Conservation (phyloP, 1,140 invertebrate genomes). For the Phymastichus coffea region DNA sequence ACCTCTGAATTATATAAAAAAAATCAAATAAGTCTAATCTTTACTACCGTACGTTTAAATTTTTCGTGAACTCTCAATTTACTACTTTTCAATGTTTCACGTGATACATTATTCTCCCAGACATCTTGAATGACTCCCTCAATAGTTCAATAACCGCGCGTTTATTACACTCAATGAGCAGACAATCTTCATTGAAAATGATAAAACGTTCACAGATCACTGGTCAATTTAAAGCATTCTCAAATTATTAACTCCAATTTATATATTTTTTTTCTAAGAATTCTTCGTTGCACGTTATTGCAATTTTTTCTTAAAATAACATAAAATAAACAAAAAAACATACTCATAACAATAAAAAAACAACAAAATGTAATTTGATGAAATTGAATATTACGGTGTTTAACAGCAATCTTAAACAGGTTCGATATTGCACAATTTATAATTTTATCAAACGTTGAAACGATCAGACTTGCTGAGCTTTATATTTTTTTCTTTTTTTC, state of each 20-base stretch:
- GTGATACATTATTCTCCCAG: not conserved
- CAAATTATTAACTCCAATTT: conserved; percentile 1
- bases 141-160: not conserved
- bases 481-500: too few relatives aligned
- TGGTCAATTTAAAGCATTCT: not conserved
- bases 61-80: conserved; percentile 6
- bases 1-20: conserved; percentile 2
- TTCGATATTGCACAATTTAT: too few relatives aligned
- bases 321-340: too few relatives aligned
- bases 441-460: too few relatives aligned
- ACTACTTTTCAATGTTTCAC: not conserved
- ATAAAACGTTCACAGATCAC: not conserved
- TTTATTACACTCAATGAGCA: not conserved
- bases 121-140: not conserved
- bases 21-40: conserved; percentile 22
- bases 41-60: conserved; percentile 12
- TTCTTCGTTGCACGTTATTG: too few relatives aligned
- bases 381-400: too few relatives aligned
- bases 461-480: too few relatives aligned
- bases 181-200: not conserved
- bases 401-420: too few relatives aligned
- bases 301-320: too few relatives aligned
- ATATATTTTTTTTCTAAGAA: too few relatives aligned
- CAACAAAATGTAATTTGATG: too few relatives aligned
- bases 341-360: too few relatives aligned